Conservation (phyloP, 2,797 vertebrate genomes). For the Phyllotis vaccarum region DNA sequence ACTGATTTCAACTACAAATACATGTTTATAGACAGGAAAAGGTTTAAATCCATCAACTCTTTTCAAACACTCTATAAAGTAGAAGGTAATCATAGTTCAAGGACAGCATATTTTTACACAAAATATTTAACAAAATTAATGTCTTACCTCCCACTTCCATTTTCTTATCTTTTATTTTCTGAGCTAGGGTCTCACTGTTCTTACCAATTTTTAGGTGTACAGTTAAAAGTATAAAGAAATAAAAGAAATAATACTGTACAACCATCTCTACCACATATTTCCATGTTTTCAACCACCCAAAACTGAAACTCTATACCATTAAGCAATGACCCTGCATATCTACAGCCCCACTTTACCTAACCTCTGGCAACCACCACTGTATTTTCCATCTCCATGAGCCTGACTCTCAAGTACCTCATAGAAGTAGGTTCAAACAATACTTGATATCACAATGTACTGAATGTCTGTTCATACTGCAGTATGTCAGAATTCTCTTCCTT, state of each 20-base stretch:
- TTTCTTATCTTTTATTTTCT: neutral
- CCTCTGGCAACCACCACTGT: neutral
- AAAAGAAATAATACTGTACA: neutral
- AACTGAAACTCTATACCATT: neutral
- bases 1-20: slow-evolving; percentile 15
- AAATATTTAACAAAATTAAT: neutral
- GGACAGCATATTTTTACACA: neutral
- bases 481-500: neutral
- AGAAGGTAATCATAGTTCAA: slow-evolving; percentile 38
- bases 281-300: neutral
- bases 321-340: neutral
- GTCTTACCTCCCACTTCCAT: neutral
- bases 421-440: neutral
- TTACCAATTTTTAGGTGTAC: neutral
- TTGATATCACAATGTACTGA: neutral
- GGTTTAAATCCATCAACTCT: slow-evolving; percentile 11
- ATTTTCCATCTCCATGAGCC: neutral
- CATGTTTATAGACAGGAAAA: neutral
- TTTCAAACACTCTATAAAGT: neutral
- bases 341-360: neutral
- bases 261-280: neutral
- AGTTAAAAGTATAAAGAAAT: neutral
- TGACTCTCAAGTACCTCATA: neutral
- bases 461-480: neutral
- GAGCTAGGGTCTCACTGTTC: neutral